Base-by-base conservation (phyloP, 30 jellyfish, hydroid and myxozoan species). In the Rhopilema esculentum region DNA sequence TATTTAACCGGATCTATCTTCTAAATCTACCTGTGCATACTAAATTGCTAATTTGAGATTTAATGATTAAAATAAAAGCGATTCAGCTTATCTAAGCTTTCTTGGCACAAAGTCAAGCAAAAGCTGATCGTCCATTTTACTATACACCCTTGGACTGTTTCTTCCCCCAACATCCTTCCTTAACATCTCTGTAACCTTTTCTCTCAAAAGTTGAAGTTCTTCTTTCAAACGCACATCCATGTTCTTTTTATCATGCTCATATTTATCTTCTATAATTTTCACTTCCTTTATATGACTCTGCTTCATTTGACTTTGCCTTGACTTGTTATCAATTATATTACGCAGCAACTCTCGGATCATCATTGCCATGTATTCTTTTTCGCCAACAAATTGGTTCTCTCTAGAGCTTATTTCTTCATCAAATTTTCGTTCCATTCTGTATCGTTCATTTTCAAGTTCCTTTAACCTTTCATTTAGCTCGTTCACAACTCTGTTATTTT, bases 261-360 rank as follows among this genome's bases (percentile, higher is more conserved):
- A 74, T 30, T 79, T 72, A 18, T 88, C 97, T 72, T 88, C 97
- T 1, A 88, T 79, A 21, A 53, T 64, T 28, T 63, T 67, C 28
- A 91, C 48, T 49, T 91, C 97, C n/a, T 83, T 52, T 16, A 27
- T 68, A 68, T 83, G 89, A 22, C 22, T 82, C n/a, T 72, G 76
- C 50, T 83, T 83, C 88, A 91, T 67, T 78, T 25, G 72, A 15
- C 18, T 26, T 52, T 89, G 83, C 49, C 87, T 78, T 1, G 86
- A 89, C 77, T 87, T 90, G 52, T 82, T 67, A 25, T 57, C 73
- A 21, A 95, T 78, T 28, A 95, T 24, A 61, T 69, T 91, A 69
- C 75, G 86, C 70, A 95, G 71, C 40, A 95, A 75, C 49, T 96
- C 95, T 28, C 88, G 81, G 22, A 95, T 82, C 87, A 91, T 80